Percentiles rank a stretch among this genome's conserved stretches.
phyloP scores from a whole-genome alignment of 2,113 vertebrate species.

The Xiphophorus maculatus region DNA sequence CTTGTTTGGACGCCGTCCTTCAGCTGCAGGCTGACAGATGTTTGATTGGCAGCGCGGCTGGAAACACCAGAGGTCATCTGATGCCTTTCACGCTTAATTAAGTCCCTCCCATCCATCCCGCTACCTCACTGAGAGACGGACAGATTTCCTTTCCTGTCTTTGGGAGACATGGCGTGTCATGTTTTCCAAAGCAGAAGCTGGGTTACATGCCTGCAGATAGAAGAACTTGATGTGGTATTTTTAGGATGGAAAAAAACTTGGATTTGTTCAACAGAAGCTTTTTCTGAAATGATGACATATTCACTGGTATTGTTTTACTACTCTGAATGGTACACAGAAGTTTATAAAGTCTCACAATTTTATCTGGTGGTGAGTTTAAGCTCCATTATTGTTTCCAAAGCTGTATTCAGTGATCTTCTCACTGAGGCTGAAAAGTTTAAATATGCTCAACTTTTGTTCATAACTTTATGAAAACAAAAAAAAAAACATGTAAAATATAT shows the following conservation, averaged over 20 bases:
- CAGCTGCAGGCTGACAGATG: constrained; percentile 40
- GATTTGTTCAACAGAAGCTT: neutral
- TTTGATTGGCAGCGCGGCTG: constrained; percentile 50
- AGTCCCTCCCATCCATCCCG: neutral
- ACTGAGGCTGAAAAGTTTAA: too few relatives aligned
- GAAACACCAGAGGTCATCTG: constrained; percentile 52
- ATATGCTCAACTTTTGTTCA: too few relatives aligned
- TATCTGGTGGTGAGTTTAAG: too few relatives aligned
- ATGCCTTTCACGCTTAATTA: constrained; percentile 65
- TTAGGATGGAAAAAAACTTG: neutral
- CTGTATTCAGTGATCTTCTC: too few relatives aligned
- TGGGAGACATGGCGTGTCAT: neutral
- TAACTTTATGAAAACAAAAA: too few relatives aligned
- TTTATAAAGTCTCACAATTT: too few relatives aligned
- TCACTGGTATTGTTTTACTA: too few relatives aligned
- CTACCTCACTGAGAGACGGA: neutral
- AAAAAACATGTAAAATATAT: too few relatives aligned
- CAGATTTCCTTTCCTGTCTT: neutral
- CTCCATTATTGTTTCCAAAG: too few relatives aligned
- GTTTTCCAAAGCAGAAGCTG: neutral
- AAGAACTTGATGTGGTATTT: neutral
- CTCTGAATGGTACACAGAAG: too few relatives aligned
- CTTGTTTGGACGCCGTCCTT: neutral
- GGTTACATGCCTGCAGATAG: fast-evolving
- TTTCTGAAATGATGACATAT: too few relatives aligned